Base-by-base conservation (phyloP, 2,113 vertebrate species). In the Tupaia tana region DNA sequence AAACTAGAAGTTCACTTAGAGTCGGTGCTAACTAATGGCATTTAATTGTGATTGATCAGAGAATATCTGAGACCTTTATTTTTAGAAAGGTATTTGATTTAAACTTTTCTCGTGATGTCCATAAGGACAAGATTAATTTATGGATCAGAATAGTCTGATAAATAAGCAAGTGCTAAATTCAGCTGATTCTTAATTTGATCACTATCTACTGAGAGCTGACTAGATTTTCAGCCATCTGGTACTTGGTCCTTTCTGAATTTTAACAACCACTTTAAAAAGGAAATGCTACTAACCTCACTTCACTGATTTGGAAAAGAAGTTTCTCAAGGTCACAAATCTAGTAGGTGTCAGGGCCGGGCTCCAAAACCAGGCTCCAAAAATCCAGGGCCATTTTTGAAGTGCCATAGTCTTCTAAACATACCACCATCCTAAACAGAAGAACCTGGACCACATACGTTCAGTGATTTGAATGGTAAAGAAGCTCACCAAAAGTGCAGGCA, bases 41-140 rank as follows among this genome's bases (percentile, higher is more conserved):
- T 81, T 95, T 82, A 29, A 19, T 81, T 95, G 70, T 90, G n/a
- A 77, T 43, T 64, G 10, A 58, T 69, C 54, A 77, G 18, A 34
- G 43, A 71, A 84, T 79, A 69, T 4, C 43, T n/a, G 64, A 29
- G 64, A 56, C 77, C 61, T 91, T 93, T 67, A 78, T 61, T 54
- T 87, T 70, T 77, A 92, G 34, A 52, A 90, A 79, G 66, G 67
- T 52, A 22, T 67, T 78, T 92, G 34, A 63, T 87, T 56, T 54
- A 70, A 58, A 59, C 22, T 89, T 71, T 63, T 16, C 20, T 90
- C 64, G 29, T n/a, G 7, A 70, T 58, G 34, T 85, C 73, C 52
- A 86, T 88, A 54, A 16, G 75, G 89, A 88, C 22, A 75, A 91
- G n/a, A 93, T 54, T 24, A 10, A 74, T 18, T 29, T 58, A 25